Evolutionary conservation across 1,140 invertebrate genomes (phyloP).

Genomic region (Coelopa frigida): DNA sequence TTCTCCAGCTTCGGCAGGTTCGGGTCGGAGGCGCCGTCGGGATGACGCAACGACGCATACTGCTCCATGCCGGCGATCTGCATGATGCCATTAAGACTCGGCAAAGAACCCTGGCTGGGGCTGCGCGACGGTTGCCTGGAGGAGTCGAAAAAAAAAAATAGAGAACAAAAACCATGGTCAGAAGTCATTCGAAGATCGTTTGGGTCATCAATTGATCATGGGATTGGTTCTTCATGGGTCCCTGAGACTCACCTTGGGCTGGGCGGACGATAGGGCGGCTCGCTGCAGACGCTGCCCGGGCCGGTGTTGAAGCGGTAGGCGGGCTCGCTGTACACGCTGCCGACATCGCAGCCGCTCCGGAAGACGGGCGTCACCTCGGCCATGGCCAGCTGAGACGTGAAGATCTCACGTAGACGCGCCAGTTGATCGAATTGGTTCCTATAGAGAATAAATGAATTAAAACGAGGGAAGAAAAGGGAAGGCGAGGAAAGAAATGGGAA

Average conservation of each 20-base stretch:
- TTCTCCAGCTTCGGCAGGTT: slow-evolving; percentile 67
- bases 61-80: slow-evolving; percentile 54
- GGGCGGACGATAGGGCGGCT: slow-evolving; percentile 45
- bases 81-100: slow-evolving; percentile 45
- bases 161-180: no score
- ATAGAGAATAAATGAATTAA: no score
- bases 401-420: slow-evolving; percentile 59
- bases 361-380: slow-evolving; percentile 60
- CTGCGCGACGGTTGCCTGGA: slow-evolving; percentile 33
- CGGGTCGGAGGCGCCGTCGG: slow-evolving; percentile 85
- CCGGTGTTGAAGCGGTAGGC: slow-evolving; percentile 65
- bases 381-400: slow-evolving; percentile 65
- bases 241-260: slow-evolving; percentile 37
- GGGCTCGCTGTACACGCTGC: slow-evolving; percentile 75
- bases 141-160: no score
- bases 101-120: slow-evolving; percentile 40
- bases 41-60: slow-evolving; percentile 66
- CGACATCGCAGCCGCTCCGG: slow-evolving; percentile 57
- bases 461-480: slow-evolving; percentile 1
- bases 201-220: no score
- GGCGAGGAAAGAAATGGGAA: slow-evolving; percentile 9
- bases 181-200: no score
- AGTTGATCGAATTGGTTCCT: slow-evolving; percentile 61
- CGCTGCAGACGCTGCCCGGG: slow-evolving; percentile 58
- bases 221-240: no score